Percentiles rank a stretch among this genome's conserved stretches.
Conservation (phyloP, 2,113 vertebrate species). For the Cisticola juncidis region DNA sequence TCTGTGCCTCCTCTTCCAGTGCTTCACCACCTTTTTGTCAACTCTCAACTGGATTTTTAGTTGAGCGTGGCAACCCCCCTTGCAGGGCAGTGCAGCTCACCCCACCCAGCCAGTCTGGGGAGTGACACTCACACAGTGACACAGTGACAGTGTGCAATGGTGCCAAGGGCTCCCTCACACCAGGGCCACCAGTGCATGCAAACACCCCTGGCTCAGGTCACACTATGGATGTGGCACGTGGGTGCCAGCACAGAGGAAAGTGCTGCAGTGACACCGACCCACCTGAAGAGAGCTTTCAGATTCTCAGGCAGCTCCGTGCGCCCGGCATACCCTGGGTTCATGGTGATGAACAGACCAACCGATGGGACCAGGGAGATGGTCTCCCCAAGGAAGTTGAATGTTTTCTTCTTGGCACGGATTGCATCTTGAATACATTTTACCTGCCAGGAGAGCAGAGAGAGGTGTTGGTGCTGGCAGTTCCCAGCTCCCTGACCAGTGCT, state of each 20-base stretch:
- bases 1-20: background rate
- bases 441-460: background rate
- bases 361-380: conserved; percentile 55
- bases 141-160: background rate
- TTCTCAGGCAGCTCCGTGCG: conserved; percentile 77
- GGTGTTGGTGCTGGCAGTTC: background rate
- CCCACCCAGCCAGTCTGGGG: background rate
- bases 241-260: background rate
- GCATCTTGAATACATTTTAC: conserved; percentile 78
- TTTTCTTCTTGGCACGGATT: conserved; percentile 74
- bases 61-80: background rate
- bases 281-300: conserved; percentile 78
- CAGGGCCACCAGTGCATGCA: background rate
- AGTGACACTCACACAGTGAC: too few species aligned
- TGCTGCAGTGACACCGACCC: rapidly evolving
- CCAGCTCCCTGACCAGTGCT: background rate
- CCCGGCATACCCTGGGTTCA: conserved; percentile 77
- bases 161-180: background rate
- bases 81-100: background rate
- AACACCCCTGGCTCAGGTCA: rapidly evolving
- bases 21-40: background rate
- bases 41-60: background rate
- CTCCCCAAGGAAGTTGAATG: conserved; percentile 73
- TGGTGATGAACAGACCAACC: conserved; percentile 77
- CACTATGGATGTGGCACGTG: rapidly evolving